Conservation (phyloP, 30 jellyfish, hydroid and myxozoan species). For the Aurelia aurita region DNA sequence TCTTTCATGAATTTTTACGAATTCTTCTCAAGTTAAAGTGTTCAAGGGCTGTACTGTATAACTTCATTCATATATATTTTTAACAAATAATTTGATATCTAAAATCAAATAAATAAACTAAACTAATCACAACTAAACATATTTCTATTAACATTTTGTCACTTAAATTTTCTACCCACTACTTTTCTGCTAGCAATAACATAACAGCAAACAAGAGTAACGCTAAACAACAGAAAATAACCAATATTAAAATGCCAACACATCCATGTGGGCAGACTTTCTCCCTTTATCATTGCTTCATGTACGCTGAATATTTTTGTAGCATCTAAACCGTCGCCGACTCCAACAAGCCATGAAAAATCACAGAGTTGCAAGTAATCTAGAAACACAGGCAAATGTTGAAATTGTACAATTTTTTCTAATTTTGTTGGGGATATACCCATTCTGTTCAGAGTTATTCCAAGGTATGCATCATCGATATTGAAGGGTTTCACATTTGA, state of each 20-base stretch:
- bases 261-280: constrained; percentile 47
- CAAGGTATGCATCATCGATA: constrained; percentile 95
- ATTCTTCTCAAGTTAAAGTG: no score
- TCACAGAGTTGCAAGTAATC: constrained; percentile 76
- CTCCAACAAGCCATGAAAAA: constrained; percentile 58
- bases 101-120: no score
- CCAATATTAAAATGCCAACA: constrained; percentile 31
- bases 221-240: not conserved
- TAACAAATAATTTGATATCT: no score
- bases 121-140: no score
- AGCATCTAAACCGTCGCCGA: constrained; percentile 85
- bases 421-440: constrained; percentile 68
- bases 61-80: no score
- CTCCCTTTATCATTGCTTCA: constrained; percentile 47
- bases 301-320: constrained; percentile 58
- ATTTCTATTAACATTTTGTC: no score
- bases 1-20: no score
- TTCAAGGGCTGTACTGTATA: no score
- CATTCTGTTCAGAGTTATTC: constrained; percentile 67
- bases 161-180: no score
- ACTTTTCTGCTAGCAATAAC: no score
- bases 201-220: not conserved
- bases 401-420: constrained; percentile 62
- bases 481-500: constrained; percentile 69
- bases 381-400: constrained; percentile 51